phyloP scores from a whole-genome alignment of 1,140 invertebrate species.

The Rhysida immarginata region DNA sequence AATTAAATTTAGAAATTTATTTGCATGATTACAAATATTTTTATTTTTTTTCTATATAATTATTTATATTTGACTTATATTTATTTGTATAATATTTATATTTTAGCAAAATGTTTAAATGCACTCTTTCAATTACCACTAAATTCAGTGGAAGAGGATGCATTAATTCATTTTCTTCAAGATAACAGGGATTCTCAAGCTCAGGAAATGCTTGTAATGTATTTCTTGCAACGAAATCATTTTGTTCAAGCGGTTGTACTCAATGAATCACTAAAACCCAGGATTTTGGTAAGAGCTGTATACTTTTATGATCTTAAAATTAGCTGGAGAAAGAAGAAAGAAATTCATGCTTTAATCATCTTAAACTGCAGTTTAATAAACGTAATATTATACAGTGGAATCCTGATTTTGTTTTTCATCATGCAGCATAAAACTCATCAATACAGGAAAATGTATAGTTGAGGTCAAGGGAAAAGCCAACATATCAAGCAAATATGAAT shows the following conservation, averaged over 20 bases:
- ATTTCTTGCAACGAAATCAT: constrained; percentile 31
- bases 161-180: constrained; percentile 37
- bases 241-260: constrained; percentile 25
- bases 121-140: constrained; percentile 39
- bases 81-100: neutral
- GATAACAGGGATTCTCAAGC: constrained; percentile 32
- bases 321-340: no score
- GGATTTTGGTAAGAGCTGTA: neutral
- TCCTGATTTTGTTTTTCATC: no score
- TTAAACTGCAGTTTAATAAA: no score
- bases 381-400: no score
- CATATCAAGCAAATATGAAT: no score
- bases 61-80: neutral
- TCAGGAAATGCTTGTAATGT: constrained; percentile 34
- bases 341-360: no score
- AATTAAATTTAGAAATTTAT: no score
- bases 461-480: no score
- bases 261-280: constrained; percentile 3
- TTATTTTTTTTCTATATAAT: neutral
- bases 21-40: no score
- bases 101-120: constrained; percentile 27
- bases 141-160: constrained; percentile 36
- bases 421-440: no score
- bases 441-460: no score
- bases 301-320: no score